Percentiles rank a stretch among this genome's conserved stretches.
These are phyloP conservation scores for Acipenser ruthenus DNA, from an alignment of 2,797 vertebrate genomes.

Conservation along the genomic window DNA sequence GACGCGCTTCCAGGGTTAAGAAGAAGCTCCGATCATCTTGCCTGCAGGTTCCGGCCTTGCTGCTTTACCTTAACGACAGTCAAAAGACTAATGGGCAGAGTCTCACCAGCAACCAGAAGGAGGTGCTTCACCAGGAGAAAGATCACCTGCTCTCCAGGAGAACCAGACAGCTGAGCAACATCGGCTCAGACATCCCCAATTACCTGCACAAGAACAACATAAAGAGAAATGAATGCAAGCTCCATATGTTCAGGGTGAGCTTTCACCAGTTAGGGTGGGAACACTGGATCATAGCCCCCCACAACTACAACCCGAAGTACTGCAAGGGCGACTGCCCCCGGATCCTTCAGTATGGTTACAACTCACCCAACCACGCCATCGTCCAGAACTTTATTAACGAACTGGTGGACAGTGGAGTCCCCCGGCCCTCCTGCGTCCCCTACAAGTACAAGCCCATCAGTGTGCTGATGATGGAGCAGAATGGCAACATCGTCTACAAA, in stretches of 20 bases:
- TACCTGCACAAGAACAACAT: constrained; percentile 36
- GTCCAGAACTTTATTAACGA: constrained; percentile 84
- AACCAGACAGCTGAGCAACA: constrained; percentile 49
- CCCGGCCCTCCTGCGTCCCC: constrained; percentile 78
- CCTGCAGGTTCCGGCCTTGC: constrained; percentile 67
- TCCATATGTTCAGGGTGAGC: constrained; percentile 74
- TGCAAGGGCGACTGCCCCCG: constrained; percentile 78
- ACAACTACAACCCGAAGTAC: constrained; percentile 77
- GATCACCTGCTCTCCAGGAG: constrained; percentile 34
- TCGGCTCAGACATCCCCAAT: constrained; percentile 50
- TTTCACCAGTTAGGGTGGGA: constrained; percentile 82
- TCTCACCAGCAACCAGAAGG: constrained; percentile 40
- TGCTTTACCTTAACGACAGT: constrained; percentile 77
- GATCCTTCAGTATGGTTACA: constrained; percentile 70
- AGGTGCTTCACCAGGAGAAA: constrained; percentile 30
- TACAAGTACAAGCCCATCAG: constrained; percentile 87
- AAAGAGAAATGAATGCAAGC: constrained; percentile 71
- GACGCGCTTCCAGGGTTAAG: constrained; percentile 13
- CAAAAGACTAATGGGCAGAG: constrained; percentile 22
- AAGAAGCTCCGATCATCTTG: constrained; percentile 16
- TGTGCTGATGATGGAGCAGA: constrained; percentile 75
- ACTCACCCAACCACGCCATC: constrained; percentile 83
- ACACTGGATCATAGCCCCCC: constrained; percentile 85
- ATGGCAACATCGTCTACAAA: constrained; percentile 77
- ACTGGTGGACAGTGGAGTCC: constrained; percentile 68